Percentiles rank a stretch among this genome's conserved stretches.
phyloP scores from a whole-genome alignment of 2,113 vertebrate species.

The Camelus bactrianus region DNA sequence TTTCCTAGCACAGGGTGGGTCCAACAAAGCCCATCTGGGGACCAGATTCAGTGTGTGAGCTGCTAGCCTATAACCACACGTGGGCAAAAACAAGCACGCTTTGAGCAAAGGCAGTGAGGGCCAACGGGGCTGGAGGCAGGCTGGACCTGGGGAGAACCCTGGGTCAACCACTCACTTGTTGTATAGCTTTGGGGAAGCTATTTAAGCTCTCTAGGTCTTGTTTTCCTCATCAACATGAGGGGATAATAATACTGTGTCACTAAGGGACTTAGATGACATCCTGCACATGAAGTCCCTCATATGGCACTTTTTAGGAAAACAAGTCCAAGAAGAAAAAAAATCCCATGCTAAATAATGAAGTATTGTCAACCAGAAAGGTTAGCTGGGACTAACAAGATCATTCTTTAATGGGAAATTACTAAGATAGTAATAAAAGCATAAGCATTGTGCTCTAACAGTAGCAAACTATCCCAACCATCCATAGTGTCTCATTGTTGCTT shows the following conservation, averaged over 20 bases:
- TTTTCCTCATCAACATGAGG: background rate
- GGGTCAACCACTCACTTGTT: background rate
- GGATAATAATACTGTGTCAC: background rate
- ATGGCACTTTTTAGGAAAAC: constrained; percentile 15
- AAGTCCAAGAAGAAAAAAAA: background rate
- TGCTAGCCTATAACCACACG: background rate
- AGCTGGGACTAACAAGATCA: background rate
- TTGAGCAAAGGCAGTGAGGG: background rate
- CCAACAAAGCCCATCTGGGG: background rate
- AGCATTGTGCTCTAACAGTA: background rate
- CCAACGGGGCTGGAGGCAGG: background rate
- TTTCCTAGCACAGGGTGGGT: background rate
- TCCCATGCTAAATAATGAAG: background rate
- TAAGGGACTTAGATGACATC: background rate
- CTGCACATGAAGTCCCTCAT: background rate
- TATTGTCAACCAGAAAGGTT: constrained; percentile 17
- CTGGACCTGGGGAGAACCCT: background rate
- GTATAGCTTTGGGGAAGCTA: background rate
- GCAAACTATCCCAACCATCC: background rate
- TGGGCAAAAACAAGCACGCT: background rate
- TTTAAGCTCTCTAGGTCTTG: background rate
- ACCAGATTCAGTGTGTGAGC: background rate
- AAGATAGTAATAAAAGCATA: constrained; percentile 35
- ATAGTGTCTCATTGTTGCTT: background rate
- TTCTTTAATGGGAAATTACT: constrained; percentile 52